Base-by-base conservation (phyloP, 2,113 vertebrate genomes). In the Phalacrocorax aristotelis region DNA sequence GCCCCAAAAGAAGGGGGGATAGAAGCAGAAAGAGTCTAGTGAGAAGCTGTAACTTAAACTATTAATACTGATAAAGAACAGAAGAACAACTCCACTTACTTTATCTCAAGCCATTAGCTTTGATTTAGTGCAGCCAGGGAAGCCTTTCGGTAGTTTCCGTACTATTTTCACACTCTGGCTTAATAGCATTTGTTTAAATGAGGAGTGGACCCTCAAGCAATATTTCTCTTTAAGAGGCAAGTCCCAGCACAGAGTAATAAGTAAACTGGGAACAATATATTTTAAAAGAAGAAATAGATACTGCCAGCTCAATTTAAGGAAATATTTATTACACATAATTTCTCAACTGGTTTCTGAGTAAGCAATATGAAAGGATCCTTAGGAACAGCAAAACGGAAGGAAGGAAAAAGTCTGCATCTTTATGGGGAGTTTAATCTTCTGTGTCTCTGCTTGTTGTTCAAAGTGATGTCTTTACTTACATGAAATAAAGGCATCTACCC, bases 101-200 rank as follows among this genome's bases (percentile, higher is more conserved):
- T 97, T 97, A 97, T 96, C 89, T 97, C 81, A 89, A 95, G 79
- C 94, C 93, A 97, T 95, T 97, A 95, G 89, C 79, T 98, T 96
- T 98, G 96, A 97, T 98, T 97, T 97, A 98, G 93, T 97, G 87
- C 88, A 95, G 88, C 80, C 91, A 93, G 93, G 79, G 95, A 97
- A 93, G 69, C 92, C 94, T 97, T 97, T 97, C 19, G 1, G 77
- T 95, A 95, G 83, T 74, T 97, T 98, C 96, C 5, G 17, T 93
- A 85, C 90, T 97, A 83, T 97, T 97, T 96, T 96, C 90, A 96
- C 92, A 95, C 92, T 98, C 89, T 90, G 83, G 57, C 92, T 95
- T 97, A 97, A 98, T 96, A 94, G 91, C 82, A 97, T 96, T 98
- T 98, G 95, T 97, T 96, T 97, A 97, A 97, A 97, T 95, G 97